Evolutionary conservation across 2,797 vertebrate genomes (phyloP), one percentile per base, ranked within the genome.

Genomic region (Lagorchestes hirsutus): DNA sequence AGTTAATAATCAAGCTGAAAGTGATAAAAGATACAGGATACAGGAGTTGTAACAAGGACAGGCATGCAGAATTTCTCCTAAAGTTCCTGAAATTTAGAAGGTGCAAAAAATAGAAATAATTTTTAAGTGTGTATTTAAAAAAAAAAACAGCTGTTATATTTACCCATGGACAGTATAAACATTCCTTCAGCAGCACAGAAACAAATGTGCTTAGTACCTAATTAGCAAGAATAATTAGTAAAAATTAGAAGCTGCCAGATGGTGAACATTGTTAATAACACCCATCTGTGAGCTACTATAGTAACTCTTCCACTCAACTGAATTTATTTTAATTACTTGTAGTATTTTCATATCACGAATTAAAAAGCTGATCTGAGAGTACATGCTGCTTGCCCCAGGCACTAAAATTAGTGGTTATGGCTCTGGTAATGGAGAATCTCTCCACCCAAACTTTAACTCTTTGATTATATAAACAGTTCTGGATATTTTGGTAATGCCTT

Each of bases 231-330:
- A 87, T 87, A 50, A 87, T 87, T 87, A 87, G 74, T 87, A 50
- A 87, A 87, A 87, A 87, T 87, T 87, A 87, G 74, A 50, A 87
- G 74, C 74, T 87, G 40, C 74, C 74, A 87, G 74, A 87, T 87
- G 74, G 74, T 87, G 40, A 46, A 3, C 40, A 50, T 87, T 87
- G 74, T 87, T 87, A 87, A 87, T 87, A 87, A 50, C 40, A 87
- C 74, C 40, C 74, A 87, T 46, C 22, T 87, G 40, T 50, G 40
- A 87, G 74, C 74, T 87, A 87, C 74, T 50, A 50, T 50, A 87
- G 40, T 87, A 87, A 87, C 74, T 87, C 24, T 87, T 87, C 40
- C 9, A 87, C 74, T 87, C 40, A 87, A 87, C 74, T 87, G 40
- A 87, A 87, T 87, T 87, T 87, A 87, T 87, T 46, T 87, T 87